Evolutionary conservation across 2,113 vertebrate species (phyloP), one percentile per base, ranked within the genome.

Genomic region (Neolamprologus fasciatus): DNA sequence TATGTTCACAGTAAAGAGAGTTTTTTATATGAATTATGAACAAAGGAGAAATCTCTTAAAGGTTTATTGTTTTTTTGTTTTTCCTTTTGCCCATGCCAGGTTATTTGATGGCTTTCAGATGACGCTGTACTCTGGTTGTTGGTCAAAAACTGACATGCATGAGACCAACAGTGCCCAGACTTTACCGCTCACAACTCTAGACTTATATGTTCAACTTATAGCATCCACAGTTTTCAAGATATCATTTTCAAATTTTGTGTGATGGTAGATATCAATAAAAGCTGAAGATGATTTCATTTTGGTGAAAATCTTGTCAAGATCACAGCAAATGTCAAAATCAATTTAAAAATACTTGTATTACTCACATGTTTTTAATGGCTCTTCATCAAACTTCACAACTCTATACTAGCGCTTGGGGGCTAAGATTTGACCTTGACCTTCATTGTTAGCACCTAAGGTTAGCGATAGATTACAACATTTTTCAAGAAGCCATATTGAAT

Each of bases 381-480:
- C 33, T 21, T 66, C 61, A 37, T 66, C 10, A 37, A 66, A 13
- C 19, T 37, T 66, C 3, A 66, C 61, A 66, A 66, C 61, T 37
- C 2, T 66, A 66, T 66, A 13, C 33, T 21, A 66, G 33, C 19
- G 2, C 61, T 66, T 66, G 19, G 33, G 33, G 61, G 19, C 33
- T 3, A 66, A 66, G 61, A 66, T 13, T 66, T 37, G 61, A 37
- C 19, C 61, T 37, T 66, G 61, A 66, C 19, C 7, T 37, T 66
- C 19, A 37, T 66, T 37, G 33, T 21, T 66, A 66, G 7, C 61
- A 66, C 33, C 61, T 37, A 66, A 66, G 61, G 61, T 66, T 37
- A 21, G 33, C 4, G 0, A 37, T 66, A 13, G 19, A 5, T 66
- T 13, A n/a, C 12, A 37, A 63, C 0, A 1, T 0, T 0, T 8